These are phyloP conservation scores for Goniozus legneri DNA, from an alignment of 1,140 invertebrate genomes.

Conservation along the genomic window DNA sequence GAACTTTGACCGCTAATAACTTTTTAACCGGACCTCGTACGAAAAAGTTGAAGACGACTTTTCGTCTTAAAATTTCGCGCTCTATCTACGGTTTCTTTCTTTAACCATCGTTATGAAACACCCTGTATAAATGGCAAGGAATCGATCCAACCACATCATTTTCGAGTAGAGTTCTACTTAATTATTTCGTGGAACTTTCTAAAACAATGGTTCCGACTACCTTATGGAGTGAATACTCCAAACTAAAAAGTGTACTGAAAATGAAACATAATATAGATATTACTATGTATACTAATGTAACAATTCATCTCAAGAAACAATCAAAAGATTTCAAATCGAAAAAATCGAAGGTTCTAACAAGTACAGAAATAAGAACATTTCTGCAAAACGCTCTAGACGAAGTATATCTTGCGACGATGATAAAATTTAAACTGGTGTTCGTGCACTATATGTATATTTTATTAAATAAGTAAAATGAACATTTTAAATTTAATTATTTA, in stretches of 20 bases:
- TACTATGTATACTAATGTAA: background rate
- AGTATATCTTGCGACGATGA: slow-evolving; percentile 3
- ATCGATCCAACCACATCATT: no score
- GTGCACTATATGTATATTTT: no score
- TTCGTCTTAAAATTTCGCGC: no score
- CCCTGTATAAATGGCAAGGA: no score
- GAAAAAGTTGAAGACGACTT: no score
- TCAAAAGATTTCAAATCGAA: background rate
- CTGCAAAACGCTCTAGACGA: slow-evolving; percentile 5
- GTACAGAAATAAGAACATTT: slow-evolving; percentile 2
- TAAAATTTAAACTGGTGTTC: no score
- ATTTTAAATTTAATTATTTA: no score
- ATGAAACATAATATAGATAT: slow-evolving; percentile 5
- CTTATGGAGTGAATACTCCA: slow-evolving; percentile 28
- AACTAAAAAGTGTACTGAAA: slow-evolving; percentile 10
- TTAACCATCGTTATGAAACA: no score
- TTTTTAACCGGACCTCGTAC: no score
- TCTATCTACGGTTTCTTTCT: no score
- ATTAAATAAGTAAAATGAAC: no score
- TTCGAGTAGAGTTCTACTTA: slow-evolving; percentile 24
- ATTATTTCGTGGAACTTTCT: slow-evolving; percentile 28
- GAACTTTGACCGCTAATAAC: no score
- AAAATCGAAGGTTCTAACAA: slow-evolving; percentile 5
- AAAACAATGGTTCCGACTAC: slow-evolving; percentile 23
- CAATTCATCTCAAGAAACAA: slow-evolving; percentile 1